These are phyloP conservation scores for Uropetala carovei DNA, from an alignment of 2,888 invertebrate genomes.

Conservation along the genomic window DNA sequence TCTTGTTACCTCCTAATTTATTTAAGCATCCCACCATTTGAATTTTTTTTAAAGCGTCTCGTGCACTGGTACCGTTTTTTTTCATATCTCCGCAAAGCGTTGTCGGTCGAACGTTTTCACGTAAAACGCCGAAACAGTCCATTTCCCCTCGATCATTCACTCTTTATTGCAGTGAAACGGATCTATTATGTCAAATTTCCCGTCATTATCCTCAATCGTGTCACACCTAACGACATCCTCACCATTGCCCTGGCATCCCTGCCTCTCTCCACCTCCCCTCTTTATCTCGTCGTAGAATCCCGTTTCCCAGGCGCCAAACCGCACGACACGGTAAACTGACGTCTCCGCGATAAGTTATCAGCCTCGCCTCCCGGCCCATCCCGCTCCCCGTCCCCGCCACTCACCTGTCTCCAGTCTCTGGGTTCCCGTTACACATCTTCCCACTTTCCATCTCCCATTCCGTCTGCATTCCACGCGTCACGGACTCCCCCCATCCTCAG, in stretches of 20 bases:
- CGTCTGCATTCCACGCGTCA: conserved; percentile 43
- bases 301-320: conserved; percentile 23
- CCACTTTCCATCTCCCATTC: neutral
- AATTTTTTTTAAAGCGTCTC: too few relatives aligned
- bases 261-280: neutral
- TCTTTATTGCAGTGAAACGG: neutral
- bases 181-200: neutral
- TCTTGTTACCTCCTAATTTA: too few relatives aligned
- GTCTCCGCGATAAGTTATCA: conserved; percentile 51
- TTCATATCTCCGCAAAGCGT: too few relatives aligned
- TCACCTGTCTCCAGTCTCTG: conserved; percentile 18
- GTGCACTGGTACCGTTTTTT: too few relatives aligned
- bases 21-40: too few relatives aligned
- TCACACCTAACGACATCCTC: neutral
- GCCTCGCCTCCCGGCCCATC: neutral
- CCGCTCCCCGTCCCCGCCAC: conserved; percentile 6
- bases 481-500: neutral
- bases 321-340: conserved; percentile 58
- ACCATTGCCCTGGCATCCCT: neutral
- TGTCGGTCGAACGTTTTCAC: neutral
- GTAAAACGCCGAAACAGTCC: neutral
- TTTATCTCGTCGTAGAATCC: neutral
- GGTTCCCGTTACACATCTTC: neutral
- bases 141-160: neutral
- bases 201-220: neutral